Evolutionary conservation across 92 coral and sea anemone genomes (phyloP).

Genomic region (Porites evermanni): DNA sequence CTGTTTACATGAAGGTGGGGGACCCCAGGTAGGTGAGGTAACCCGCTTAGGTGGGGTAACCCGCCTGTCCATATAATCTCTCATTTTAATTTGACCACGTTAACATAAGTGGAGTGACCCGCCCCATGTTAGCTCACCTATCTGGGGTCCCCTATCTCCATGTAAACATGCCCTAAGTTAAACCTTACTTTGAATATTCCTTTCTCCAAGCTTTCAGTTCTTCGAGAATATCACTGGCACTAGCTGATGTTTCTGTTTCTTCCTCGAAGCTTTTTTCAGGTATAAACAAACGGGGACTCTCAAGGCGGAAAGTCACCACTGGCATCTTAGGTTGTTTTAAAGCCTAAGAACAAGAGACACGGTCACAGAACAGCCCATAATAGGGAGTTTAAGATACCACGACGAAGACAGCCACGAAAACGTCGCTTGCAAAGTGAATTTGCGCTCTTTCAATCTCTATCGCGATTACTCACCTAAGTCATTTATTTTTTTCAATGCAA

Average conservation of each 20-base stretch:
- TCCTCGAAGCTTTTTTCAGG: constrained; percentile 85
- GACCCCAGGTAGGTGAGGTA: too few relatives aligned
- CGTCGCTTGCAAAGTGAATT: too few relatives aligned
- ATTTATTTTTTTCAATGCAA: too few relatives aligned
- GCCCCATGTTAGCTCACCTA: too few relatives aligned
- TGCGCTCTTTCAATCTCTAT: too few relatives aligned
- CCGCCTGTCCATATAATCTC: too few relatives aligned
- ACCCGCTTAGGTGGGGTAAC: too few relatives aligned
- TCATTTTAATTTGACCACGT: too few relatives aligned
- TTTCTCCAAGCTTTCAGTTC: constrained; percentile 91
- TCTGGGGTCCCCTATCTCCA: background rate
- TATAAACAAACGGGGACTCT: constrained; percentile 50
- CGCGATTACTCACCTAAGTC: too few relatives aligned
- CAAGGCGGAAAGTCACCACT: constrained; percentile 37
- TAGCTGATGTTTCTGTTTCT: constrained; percentile 38
- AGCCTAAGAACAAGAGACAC: constrained; percentile 8
- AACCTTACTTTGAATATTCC: constrained; percentile 86
- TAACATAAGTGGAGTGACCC: too few relatives aligned
- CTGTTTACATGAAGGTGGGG: too few relatives aligned
- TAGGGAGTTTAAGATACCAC: background rate
- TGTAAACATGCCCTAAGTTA: background rate
- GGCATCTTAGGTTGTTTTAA: constrained; percentile 31
- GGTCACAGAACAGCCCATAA: background rate
- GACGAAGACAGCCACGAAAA: too few relatives aligned
- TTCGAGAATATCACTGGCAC: constrained; percentile 80